A percentile compares a stretch with the other conserved stretches of the same genome.
These are phyloP conservation scores for Nibea albiflora DNA, from an alignment of 2,113 vertebrate genomes.

Conservation along the genomic window DNA sequence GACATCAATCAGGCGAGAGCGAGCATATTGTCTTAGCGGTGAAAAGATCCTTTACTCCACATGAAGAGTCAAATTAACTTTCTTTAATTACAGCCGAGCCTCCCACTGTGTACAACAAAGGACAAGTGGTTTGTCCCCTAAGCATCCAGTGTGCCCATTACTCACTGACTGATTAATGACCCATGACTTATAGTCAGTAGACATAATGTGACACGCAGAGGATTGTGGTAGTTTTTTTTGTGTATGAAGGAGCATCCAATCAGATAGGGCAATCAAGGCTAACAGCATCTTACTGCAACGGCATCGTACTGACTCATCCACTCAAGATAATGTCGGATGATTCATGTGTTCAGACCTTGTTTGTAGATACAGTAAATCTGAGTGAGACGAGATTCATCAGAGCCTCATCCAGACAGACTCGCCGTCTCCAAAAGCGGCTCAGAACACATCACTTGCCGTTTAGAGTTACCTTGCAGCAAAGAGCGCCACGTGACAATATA, in stretches of 20 bases:
- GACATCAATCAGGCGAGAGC: conserved; percentile 60
- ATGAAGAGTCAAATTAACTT: conserved; percentile 67
- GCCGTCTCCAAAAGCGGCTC: background rate
- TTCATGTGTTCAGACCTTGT: conserved; percentile 1
- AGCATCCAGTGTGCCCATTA: conserved; percentile 24
- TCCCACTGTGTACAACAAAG: conserved; percentile 50
- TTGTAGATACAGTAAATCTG: background rate
- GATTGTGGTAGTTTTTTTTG: conserved; percentile 49
- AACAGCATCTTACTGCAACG: conserved; percentile 20
- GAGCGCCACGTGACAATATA: conserved; percentile 14
- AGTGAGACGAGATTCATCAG: background rate
- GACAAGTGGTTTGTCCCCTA: conserved; percentile 36
- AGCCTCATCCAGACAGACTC: background rate
- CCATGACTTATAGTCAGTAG: conserved; percentile 32
- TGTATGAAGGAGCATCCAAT: conserved; percentile 33
- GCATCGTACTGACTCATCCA: conserved; percentile 27
- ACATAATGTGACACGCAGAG: conserved; percentile 22
- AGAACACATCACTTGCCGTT: background rate
- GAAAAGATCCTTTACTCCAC: conserved; percentile 61
- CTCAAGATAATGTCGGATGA: conserved; percentile 44
- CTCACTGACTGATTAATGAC: conserved; percentile 54
- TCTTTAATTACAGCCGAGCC: conserved; percentile 63
- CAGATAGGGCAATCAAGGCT: conserved; percentile 42
- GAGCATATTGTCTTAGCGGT: conserved; percentile 61
- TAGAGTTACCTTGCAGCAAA: background rate